Percentiles rank a stretch among this genome's conserved stretches.
Conservation (phyloP, 2,888 invertebrate species). For the Hoplodrina blanda region DNA sequence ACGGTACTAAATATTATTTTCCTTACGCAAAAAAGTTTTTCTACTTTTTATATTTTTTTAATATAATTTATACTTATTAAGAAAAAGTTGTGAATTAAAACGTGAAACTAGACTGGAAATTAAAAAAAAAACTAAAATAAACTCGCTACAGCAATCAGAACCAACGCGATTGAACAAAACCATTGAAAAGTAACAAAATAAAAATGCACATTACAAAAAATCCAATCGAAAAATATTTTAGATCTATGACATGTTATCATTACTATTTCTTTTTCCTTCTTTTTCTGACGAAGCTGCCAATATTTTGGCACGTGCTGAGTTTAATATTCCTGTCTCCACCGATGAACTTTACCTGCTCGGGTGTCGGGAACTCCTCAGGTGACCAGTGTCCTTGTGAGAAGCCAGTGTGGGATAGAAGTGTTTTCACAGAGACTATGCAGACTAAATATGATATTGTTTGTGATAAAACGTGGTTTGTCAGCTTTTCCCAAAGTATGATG, state of each 20-base stretch:
- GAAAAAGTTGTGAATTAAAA: not conserved
- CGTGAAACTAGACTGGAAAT: not conserved
- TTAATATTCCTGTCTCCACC: constrained; percentile 81
- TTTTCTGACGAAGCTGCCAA: constrained; percentile 75
- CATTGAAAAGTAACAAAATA: constrained; percentile 12
- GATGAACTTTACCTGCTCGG: constrained; percentile 73
- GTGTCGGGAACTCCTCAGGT: constrained; percentile 32
- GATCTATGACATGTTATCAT: constrained; percentile 74
- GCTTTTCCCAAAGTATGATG: constrained; percentile 78
- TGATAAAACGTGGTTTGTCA: constrained; percentile 75
- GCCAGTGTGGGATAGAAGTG: constrained; percentile 75
- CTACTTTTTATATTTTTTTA: not conserved
- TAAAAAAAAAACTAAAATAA: too few relatives aligned
- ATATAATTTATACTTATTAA: not conserved
- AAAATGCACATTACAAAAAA: constrained; percentile 69
- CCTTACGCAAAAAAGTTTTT: not conserved
- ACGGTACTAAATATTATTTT: not conserved
- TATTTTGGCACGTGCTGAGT: constrained; percentile 81
- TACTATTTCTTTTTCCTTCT: constrained; percentile 74
- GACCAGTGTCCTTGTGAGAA: constrained; percentile 77
- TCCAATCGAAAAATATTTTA: constrained; percentile 79
- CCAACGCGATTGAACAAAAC: constrained; percentile 51
- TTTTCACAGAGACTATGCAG: constrained; percentile 79
- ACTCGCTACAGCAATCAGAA: constrained; percentile 3
- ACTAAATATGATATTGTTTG: constrained; percentile 78